Evolutionary conservation across 1,140 invertebrate species (phyloP), one percentile per base, ranked within the genome.

Genomic region (Hypothenemus hampei): DNA sequence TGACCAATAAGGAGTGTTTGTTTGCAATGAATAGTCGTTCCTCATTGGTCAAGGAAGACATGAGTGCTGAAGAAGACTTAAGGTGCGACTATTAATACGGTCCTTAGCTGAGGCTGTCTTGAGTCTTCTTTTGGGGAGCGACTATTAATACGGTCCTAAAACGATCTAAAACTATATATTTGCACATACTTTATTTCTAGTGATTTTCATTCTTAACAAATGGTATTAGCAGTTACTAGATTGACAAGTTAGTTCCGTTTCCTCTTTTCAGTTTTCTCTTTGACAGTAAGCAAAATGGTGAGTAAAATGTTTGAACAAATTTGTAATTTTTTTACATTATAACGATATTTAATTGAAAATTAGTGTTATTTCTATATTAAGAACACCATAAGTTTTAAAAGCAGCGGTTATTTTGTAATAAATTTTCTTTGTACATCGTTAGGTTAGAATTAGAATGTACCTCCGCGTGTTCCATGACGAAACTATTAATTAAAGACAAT

Each of bases 401-500:
- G n/a, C 6, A 6, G 6, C 26, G n/a, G n/a, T 29, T n/a, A n/a
- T n/a, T n/a, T n/a, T n/a, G n/a, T 29, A 7, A 29, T 29, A 7
- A 29, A n/a, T 29, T 29, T 29, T 29, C n/a, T 29, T 31, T 31
- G 8, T 13, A 31, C 8, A 31, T 31, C 8, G 26, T 46, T 6
- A 48, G 35, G 24, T 50, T 57, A 35, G 21, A 4, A n/a, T n/a
- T n/a, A n/a, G n/a, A n/a, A n/a, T 51, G 15, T 22, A 8, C 13
- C 3, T 20, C 10, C 31, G 31, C 31, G 31, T 48, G 45, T 48
- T 7, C 15, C 33, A 41, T 65, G 62, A 65, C 64, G 62, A 45
- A 46, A 58, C 55, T 49, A 13, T 18, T 53, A 16, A 16, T 24
- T 54, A 58, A 54, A 63, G 59, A 66, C 41, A 29, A 64, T 55